Conservation (phyloP, 1,140 invertebrate species). For the Pseudobourletiella spinata region DNA sequence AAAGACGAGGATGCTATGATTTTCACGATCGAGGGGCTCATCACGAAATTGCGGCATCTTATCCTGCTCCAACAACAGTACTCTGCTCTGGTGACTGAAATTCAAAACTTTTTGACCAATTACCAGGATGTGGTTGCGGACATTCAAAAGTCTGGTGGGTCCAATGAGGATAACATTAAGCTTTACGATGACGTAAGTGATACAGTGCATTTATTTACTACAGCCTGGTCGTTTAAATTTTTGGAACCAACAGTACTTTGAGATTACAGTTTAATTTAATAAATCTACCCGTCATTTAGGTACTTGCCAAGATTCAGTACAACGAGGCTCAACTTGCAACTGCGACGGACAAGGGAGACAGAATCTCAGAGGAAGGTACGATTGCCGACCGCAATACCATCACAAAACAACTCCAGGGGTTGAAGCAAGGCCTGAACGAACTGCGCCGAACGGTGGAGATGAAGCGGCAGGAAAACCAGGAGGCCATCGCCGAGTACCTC, state of each 20-base stretch:
- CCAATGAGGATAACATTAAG: conserved; percentile 76
- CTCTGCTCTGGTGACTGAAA: conserved; percentile 71
- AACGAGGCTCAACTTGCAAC: conserved; percentile 76
- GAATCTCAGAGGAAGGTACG: conserved; percentile 74
- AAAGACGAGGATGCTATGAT: conserved; percentile 75
- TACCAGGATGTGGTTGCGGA: conserved; percentile 75
- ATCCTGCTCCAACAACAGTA: conserved; percentile 76
- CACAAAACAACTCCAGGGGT: conserved; percentile 71
- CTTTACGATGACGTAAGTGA: conserved; percentile 65
- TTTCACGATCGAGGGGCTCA: conserved; percentile 63
- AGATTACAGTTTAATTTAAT: no score
- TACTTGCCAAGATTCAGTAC: conserved; percentile 56
- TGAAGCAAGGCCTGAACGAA: conserved; percentile 73
- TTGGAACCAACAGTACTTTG: no score
- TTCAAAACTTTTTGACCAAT: conserved; percentile 74
- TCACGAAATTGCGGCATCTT: conserved; percentile 64
- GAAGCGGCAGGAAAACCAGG: conserved; percentile 74
- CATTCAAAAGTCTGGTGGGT: conserved; percentile 68
- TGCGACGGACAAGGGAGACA: conserved; percentile 78
- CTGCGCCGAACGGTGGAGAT: conserved; percentile 71
- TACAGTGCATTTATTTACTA: no score
- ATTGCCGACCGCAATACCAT: conserved; percentile 75
- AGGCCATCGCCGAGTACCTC: conserved; percentile 74
- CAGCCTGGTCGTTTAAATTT: no score
- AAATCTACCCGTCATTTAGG: neutral